Conservation (phyloP, 2,113 vertebrate genomes). For the Ancistrus triradiatus region DNA sequence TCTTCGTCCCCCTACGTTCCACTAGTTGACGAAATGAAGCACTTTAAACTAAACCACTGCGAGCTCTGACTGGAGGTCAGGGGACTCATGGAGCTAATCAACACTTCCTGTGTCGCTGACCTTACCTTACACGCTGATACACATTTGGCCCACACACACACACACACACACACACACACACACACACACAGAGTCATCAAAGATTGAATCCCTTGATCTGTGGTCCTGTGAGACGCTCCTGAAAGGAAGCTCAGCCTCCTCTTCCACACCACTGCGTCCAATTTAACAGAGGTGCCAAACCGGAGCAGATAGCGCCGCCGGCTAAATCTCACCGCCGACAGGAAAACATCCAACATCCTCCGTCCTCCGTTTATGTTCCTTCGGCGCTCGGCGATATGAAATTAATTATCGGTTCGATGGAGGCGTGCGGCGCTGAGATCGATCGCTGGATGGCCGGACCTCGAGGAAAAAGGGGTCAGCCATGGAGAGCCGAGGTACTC, state of each 20-base stretch:
- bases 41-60: background rate
- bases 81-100: constrained; percentile 35
- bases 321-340: too few relatives aligned
- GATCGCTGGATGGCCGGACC: constrained; percentile 44
- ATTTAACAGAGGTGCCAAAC: constrained; percentile 74
- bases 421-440: constrained; percentile 47
- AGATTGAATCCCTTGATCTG: constrained; percentile 34
- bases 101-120: constrained; percentile 33
- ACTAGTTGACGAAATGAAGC: too few relatives aligned
- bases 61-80: background rate
- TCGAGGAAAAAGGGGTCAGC: constrained; percentile 47
- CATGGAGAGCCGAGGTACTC: constrained; percentile 48
- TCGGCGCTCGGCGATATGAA: constrained; percentile 44
- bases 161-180: constrained; percentile 16
- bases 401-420: constrained; percentile 52
- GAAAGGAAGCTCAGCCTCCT: constrained; percentile 55
- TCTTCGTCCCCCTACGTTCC: too few relatives aligned
- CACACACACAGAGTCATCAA: constrained; percentile 20
- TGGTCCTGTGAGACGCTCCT: constrained; percentile 39
- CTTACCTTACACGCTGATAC: constrained; percentile 32
- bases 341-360: too few relatives aligned
- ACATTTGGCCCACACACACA: constrained; percentile 27
- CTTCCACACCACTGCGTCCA: constrained; percentile 75
- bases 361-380: constrained; percentile 47
- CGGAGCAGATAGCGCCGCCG: too few relatives aligned